Conservation (phyloP, 2,797 vertebrate genomes). For the Discoglossus pictus region DNA sequence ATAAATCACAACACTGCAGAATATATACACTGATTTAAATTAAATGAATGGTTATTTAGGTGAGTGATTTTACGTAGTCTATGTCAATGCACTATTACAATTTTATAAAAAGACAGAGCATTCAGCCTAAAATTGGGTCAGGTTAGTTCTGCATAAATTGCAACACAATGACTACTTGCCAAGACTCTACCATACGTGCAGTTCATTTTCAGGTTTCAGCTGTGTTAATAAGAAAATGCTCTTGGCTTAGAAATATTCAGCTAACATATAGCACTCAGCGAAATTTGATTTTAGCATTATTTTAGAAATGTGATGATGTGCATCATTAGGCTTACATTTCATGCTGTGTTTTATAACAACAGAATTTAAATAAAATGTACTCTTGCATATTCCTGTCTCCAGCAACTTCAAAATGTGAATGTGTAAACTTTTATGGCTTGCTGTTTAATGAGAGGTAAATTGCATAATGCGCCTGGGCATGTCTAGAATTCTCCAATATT, state of each 20-base stretch:
- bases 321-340: constrained; percentile 38
- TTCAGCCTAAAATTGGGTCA: constrained; percentile 26
- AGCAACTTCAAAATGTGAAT: constrained; percentile 28
- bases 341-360: constrained; percentile 30
- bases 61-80: background rate
- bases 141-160: constrained; percentile 36
- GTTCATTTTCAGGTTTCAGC: constrained; percentile 39
- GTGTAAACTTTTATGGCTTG: constrained; percentile 33
- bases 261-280: constrained; percentile 20
- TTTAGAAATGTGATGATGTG: constrained; percentile 33
- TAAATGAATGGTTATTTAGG: constrained; percentile 8
- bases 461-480: constrained; percentile 21
- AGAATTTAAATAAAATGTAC: constrained; percentile 37
- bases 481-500: constrained; percentile 14
- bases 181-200: constrained; percentile 22
- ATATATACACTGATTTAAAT: background rate
- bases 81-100: constrained; percentile 5
- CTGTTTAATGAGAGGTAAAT: constrained; percentile 36
- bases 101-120: constrained; percentile 22
- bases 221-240: constrained; percentile 39
- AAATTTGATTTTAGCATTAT: constrained; percentile 34
- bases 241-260: constrained; percentile 29
- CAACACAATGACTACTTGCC: constrained; percentile 22
- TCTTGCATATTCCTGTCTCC: constrained; percentile 32
- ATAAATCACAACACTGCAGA: no score